Evolutionary conservation across 2,888 invertebrate species (phyloP), one percentile per base, ranked within the genome.

Genomic region (Drosophila kanekoi): DNA sequence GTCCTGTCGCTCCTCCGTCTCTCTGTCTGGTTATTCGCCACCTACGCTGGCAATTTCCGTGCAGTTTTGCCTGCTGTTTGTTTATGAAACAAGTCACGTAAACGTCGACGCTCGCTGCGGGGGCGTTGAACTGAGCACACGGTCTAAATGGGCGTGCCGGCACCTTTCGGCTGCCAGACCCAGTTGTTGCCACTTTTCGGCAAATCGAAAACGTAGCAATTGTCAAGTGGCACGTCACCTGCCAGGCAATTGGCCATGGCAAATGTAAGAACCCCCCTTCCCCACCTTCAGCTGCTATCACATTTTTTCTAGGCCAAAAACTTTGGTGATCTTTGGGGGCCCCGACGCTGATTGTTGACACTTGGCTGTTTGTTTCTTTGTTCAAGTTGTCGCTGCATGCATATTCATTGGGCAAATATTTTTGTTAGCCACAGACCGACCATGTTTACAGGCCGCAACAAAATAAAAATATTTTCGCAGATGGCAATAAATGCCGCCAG

Each of bases 11-110:
- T 14, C 33, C 16, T 43, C 16, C 11, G 35, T 41, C 44, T 48
- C 51, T 16, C 64, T 35, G 28, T 35, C 28, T 48, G 54, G 49
- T 43, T 71, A 45, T 56, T 60, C 51, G 38, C 54, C 81, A 66
- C 61, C 80, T 70, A 56, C 64, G 77, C 60, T 85, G 86, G 70
- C 82, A 82, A 87, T 82, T 82, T 82, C 80, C 80, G 87, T 79
- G 82, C 87, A 81, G 67, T 82, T 87, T 73, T 71, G 79, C 82
- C 73, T 85, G 82, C 66, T 82, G 89, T 83, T 83, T 83, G 83
- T 87, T 85, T 85, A 87, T 82, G 77, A 85, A 87, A 77, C 85
- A 89, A 89, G 85, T 85, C 85, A 85, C 85, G 85, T 85, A 85
- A 85, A 75, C 64, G 78, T 88, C 65, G 86, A 62, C 71, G 76